Percentiles rank a stretch among this genome's conserved stretches.
These are phyloP conservation scores for Nesometra sesokonis DNA, from an alignment of 35 echinoderm and acorn worm species.

Conservation along the genomic window DNA sequence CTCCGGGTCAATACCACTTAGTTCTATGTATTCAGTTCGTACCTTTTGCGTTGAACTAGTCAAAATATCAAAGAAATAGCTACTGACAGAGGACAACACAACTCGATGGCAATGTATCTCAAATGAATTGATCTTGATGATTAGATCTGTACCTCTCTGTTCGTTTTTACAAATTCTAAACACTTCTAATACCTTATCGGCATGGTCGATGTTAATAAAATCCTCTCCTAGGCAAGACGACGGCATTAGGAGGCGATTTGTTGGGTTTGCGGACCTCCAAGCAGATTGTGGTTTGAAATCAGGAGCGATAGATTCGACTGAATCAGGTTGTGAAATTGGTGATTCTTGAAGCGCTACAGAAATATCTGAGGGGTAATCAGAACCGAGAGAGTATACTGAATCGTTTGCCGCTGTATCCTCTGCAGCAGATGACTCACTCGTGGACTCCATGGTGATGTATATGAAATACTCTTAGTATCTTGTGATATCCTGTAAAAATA, in stretches of 20 bases:
- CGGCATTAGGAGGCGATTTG: neutral
- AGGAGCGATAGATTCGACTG: neutral
- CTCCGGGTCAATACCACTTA: neutral
- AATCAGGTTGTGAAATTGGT: neutral
- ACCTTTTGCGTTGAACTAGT: neutral
- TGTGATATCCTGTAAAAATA: neutral
- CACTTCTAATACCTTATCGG: neutral
- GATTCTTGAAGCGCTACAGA: neutral
- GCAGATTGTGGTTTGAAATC: neutral
- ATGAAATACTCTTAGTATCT: neutral
- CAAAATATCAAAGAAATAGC: neutral
- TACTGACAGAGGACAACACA: neutral
- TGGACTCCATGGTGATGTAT: neutral
- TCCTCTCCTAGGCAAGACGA: neutral
- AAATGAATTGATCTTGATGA: neutral
- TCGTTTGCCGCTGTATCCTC: neutral
- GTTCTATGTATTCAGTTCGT: neutral
- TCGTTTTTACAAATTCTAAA: neutral
- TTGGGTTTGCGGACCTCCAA: neutral
- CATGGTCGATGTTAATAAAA: neutral
- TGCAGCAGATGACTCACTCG: neutral
- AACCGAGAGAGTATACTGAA: neutral
- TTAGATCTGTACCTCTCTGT: neutral
- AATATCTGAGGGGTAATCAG: neutral
- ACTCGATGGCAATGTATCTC: neutral